These are phyloP conservation scores for Anadara kagoshimensis DNA, from an alignment of 1,140 invertebrate genomes.

Conservation along the genomic window DNA sequence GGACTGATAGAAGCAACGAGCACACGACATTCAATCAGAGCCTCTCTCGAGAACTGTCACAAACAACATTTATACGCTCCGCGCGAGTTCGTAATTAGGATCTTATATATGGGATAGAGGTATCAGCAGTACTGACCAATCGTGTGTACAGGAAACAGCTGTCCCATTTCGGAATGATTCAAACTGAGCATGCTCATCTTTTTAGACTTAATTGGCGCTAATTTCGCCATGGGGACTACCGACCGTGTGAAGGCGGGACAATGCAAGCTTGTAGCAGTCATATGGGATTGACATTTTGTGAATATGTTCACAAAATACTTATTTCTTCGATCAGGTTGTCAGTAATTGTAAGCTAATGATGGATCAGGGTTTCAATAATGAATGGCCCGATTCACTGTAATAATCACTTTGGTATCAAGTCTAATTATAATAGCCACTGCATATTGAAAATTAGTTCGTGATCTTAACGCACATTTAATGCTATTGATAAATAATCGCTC, in stretches of 20 bases:
- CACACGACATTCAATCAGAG: conserved; percentile 23
- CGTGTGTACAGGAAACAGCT: conserved; percentile 11
- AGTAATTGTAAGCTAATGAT: neutral
- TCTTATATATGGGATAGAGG: conserved; percentile 25
- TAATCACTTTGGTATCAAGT: too few relatives aligned
- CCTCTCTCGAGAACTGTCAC: conserved; percentile 28
- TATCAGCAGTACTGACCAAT: conserved; percentile 28
- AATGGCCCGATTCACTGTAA: neutral
- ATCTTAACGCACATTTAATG: neutral
- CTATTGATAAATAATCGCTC: too few relatives aligned
- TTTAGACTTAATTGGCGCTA: neutral
- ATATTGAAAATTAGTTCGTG: neutral
- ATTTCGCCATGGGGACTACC: conserved; percentile 5
- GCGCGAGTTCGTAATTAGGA: conserved; percentile 27
- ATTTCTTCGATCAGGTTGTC: neutral
- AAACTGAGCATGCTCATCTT: conserved; percentile 8
- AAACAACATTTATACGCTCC: conserved; percentile 3
- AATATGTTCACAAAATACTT: conserved; percentile 4
- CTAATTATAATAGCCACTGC: neutral
- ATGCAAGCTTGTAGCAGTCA: conserved; percentile 10
- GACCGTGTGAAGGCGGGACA: conserved; percentile 32
- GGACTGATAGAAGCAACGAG: conserved; percentile 19
- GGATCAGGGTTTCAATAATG: neutral
- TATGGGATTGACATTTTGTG: conserved; percentile 2
- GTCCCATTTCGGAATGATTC: conserved; percentile 35